Base-by-base conservation (phyloP, 1,140 invertebrate genomes). In the Drosophila teissieri region DNA sequence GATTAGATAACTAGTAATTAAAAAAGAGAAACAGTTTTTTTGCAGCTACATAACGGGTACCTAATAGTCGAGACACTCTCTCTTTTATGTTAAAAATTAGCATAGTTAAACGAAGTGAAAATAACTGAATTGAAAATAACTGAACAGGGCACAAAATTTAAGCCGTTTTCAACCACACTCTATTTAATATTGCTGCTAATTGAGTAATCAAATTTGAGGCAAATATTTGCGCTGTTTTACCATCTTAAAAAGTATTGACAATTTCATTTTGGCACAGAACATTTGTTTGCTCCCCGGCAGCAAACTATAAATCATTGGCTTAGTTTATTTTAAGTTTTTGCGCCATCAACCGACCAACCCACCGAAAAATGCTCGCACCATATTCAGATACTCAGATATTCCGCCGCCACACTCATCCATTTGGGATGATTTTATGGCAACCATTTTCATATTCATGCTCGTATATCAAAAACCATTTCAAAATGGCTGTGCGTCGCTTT, bases 391-490 rank as follows among this genome's bases (percentile, higher is more conserved):
- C 57, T 76, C 58, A 64, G 63, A 64, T 55, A 82, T 78, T 82
- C 62, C 70, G 54, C 65, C 51, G 72, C 70, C 63, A 46, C 58
- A 64, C 58, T 82, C 64, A 62, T 58, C 63, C 80, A 84, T 84
- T 76, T 65, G 62, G 65, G 54, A 54, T 77, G 73, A 77, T 80
- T 85, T 85, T 80, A 85, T 85, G 82, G 77, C 78, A 74, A 63
- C 49, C 68, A 65, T 65, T 79, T 76, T 78, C 54, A 69, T 74
- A 78, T 58, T 83, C 65, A 74, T 73, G 70, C 63, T 70, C 83
- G 79, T 86, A 75, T 86, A 86, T 86, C 83, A 86, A 81, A 82
- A 88, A 58, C 65, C 83, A 88, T 78, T 86, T 88, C 45, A 57
- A 44, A 88, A 75, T 75, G 80, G 57, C 73, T 62, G 72, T 63